Evolutionary conservation across 2,797 vertebrate genomes (phyloP), one percentile per base, ranked within the genome.

Genomic region (Squalus acanthias): DNA sequence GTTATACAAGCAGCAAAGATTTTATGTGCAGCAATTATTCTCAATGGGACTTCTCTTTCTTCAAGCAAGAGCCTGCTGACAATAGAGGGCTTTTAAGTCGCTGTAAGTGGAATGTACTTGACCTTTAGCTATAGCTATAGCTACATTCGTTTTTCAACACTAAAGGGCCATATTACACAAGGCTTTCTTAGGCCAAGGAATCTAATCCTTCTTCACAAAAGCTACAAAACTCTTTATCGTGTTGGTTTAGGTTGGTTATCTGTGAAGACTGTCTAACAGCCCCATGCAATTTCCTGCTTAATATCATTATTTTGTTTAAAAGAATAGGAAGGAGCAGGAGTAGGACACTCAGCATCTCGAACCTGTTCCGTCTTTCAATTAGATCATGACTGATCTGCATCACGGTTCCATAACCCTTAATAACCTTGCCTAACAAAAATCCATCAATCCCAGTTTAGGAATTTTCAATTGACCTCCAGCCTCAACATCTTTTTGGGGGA

Each of bases 91-190:
- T 63, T 63, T 82, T 46, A 82, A 39, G 39, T 50, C 46, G 1
- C 89, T 92, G 26, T 17, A 92, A 65, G 29, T 92, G 57, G 89
- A 92, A 92, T n/a, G 29, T n/a, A 92, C 33, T 92, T 92, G 57
- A 92, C 15, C 33, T 63, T 65, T 92, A 63, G 15, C 57, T 85
- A 46, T 7, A 85, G 79, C 29, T 10, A 76, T 33, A 33, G 74
- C 20, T 85, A 22, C 79, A 85, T n/a, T 63, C 60, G 87, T 33
- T 89, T 60, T 46, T 87, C 7, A 87, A 24, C 39, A 46, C 87
- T 60, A 60, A 60, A 89, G 57, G 10, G 53, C 24, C 87, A 89
- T 92, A 60, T 20, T 92, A 13, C 63, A 63, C 57, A 91, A 91
- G 13, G 60, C 57, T 63, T 63, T 65, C 57, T 65, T n/a, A 33